Evolutionary conservation across 2,113 vertebrate species (phyloP).

Genomic region (Pygoscelis antarcticus): DNA sequence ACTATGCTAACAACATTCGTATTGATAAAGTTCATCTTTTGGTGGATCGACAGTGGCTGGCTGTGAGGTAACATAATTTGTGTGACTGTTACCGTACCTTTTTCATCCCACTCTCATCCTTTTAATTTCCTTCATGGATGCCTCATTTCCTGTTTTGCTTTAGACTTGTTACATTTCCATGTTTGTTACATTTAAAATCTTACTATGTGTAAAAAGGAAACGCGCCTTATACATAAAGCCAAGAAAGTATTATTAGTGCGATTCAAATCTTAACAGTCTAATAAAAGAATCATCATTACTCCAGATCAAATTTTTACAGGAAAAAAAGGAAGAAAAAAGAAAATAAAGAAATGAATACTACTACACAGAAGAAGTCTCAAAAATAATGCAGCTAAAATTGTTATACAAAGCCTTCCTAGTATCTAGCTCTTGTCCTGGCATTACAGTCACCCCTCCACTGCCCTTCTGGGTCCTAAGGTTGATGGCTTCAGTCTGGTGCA

Average conservation of each 20-base stretch:
- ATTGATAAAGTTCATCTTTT: constrained; percentile 91
- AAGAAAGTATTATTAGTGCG: not conserved
- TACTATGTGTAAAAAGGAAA: not conserved
- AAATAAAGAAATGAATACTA: not conserved
- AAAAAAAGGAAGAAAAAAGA: not conserved
- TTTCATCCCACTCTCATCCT: not conserved
- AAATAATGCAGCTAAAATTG: not conserved
- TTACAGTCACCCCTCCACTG: not conserved
- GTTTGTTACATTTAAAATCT: not conserved
- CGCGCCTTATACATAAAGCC: not conserved
- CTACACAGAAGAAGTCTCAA: not conserved
- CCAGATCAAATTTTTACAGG: not conserved
- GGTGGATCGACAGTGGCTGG: constrained; percentile 89
- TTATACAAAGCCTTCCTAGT: not conserved
- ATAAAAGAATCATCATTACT: not conserved
- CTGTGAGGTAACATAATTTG: constrained; percentile 76
- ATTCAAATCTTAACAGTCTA: not conserved
- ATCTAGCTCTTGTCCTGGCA: not conserved
- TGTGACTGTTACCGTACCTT: not conserved
- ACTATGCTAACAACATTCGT: constrained; percentile 88
- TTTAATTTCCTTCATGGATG: not conserved
- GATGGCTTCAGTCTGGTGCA: not conserved
- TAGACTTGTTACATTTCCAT: not conserved
- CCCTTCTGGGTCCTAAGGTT: not conserved
- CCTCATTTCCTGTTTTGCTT: not conserved